Evolutionary conservation across 2,888 invertebrate species (phyloP).

Genomic region (Idaea aversata): DNA sequence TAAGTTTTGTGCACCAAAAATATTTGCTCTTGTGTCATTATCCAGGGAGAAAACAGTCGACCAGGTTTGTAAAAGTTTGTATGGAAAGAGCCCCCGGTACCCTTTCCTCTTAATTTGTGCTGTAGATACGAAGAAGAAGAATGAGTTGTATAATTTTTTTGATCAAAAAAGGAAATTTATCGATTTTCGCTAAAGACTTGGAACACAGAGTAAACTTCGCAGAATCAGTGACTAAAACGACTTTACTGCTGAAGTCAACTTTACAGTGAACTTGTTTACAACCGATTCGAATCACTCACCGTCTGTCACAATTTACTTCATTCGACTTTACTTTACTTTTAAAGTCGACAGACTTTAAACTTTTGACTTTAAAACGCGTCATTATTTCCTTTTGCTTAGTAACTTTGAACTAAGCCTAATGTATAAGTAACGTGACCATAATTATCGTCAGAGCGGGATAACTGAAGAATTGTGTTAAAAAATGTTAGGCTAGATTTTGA

Average conservation of each 20-base stretch:
- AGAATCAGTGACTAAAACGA: not conserved
- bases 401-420: not conserved
- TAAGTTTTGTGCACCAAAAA: too few relatives aligned
- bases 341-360: slow-evolving; percentile 13
- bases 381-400: not conserved
- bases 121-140: too few relatives aligned
- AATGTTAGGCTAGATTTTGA: too few relatives aligned
- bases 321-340: not conserved
- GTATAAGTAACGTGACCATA: not conserved
- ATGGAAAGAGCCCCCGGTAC: too few relatives aligned
- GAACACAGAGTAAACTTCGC: not conserved
- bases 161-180: not conserved
- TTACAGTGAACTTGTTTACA: slow-evolving; percentile 13
- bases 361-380: not conserved
- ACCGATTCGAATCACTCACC: slow-evolving; percentile 15
- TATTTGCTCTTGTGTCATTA: too few relatives aligned
- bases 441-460: too few relatives aligned
- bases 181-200: not conserved
- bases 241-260: slow-evolving; percentile 9
- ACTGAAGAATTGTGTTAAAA: too few relatives aligned
- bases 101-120: too few relatives aligned
- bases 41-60: too few relatives aligned
- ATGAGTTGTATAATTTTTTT: too few relatives aligned
- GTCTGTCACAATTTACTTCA: slow-evolving; percentile 15
- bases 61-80: too few relatives aligned